phyloP scores from a whole-genome alignment of 2,113 vertebrate genomes.

The Diadophis punctatus region DNA sequence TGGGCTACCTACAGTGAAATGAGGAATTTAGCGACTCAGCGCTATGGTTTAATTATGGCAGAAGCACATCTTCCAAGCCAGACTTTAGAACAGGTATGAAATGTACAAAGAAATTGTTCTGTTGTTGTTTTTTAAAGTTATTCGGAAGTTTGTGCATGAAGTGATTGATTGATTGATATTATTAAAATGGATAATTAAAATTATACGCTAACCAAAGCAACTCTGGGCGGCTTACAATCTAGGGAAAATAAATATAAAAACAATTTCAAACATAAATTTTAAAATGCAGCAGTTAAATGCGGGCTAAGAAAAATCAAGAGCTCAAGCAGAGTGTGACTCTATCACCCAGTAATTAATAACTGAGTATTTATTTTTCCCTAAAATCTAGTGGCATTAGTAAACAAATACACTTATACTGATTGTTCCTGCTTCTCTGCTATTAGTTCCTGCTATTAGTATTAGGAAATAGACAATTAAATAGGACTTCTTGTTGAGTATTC shows the following conservation, averaged over 20 bases:
- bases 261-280: background rate
- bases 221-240: background rate
- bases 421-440: background rate
- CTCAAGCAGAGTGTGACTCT: background rate
- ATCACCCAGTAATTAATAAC: background rate
- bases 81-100: slow-evolving; percentile 93
- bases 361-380: background rate
- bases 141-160: background rate
- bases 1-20: slow-evolving; percentile 99
- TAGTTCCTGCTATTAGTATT: background rate
- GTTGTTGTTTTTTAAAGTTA: too few relatives aligned
- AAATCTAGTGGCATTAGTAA: background rate
- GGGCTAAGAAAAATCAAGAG: background rate
- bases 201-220: background rate
- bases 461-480: background rate
- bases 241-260: background rate
- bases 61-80: slow-evolving; percentile 97
- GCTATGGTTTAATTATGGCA: slow-evolving; percentile 92
- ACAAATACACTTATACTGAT: background rate
- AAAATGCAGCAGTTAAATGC: background rate
- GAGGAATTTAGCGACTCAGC: slow-evolving; percentile 94
- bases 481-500: background rate
- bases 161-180: background rate
- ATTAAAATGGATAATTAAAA: background rate
- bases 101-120: background rate